Conservation (phyloP, 2,888 invertebrate genomes). For the Tiliacea citrago region DNA sequence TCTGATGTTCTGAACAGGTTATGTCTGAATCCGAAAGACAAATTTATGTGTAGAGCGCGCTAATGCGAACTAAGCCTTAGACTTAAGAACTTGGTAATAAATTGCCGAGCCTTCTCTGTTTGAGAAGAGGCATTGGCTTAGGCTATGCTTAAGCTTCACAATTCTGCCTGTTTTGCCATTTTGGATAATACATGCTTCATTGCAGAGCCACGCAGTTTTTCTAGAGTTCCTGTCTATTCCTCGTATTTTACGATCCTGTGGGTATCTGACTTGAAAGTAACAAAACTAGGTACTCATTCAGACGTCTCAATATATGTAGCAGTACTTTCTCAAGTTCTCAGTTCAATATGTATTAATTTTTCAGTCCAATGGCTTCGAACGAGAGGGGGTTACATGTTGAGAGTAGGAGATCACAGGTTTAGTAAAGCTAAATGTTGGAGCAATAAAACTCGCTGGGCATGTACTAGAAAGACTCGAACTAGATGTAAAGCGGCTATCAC, state of each 20-base stretch:
- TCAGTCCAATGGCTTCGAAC: constrained; percentile 34
- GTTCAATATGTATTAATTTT: background rate
- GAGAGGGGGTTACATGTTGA: constrained; percentile 17
- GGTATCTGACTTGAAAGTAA: background rate
- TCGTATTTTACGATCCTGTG: background rate
- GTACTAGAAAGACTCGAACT: constrained; percentile 27
- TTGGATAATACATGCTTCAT: background rate
- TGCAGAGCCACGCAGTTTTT: background rate
- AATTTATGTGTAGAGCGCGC: background rate
- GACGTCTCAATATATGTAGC: background rate
- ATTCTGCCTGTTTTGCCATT: background rate
- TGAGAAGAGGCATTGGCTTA: background rate
- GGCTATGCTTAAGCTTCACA: background rate
- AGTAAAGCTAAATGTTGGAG: constrained; percentile 19
- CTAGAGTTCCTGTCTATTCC: too few relatives aligned
- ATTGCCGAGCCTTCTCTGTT: background rate
- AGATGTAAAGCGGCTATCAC: constrained; percentile 42
- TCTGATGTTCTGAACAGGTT: background rate
- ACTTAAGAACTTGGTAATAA: background rate
- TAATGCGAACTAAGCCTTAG: background rate
- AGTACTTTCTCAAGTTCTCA: background rate
- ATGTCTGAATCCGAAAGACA: background rate
- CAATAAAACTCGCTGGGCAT: constrained; percentile 23
- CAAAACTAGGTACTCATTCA: too few relatives aligned
- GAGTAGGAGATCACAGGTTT: constrained; percentile 26